Evolutionary conservation across 2,888 invertebrate species (phyloP).

Genomic region (Parnassius orleans): DNA sequence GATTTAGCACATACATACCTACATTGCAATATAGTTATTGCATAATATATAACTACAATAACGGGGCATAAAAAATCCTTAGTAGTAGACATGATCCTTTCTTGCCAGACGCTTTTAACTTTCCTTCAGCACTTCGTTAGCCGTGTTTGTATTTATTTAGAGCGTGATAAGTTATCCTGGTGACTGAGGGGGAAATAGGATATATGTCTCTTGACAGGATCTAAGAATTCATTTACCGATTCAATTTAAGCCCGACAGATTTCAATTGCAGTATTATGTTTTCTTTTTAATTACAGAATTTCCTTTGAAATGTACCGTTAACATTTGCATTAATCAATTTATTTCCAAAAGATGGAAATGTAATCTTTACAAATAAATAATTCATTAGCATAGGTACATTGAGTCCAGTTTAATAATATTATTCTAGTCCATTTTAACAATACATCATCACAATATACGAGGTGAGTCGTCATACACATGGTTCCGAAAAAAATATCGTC

Average conservation of each 20-base stretch:
- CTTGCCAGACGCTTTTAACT: conserved; percentile 67
- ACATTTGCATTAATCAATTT: not conserved
- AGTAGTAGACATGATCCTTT: conserved; percentile 6
- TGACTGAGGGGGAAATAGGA: conserved; percentile 65
- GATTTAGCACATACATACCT: too few species aligned
- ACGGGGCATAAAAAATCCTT: not conserved
- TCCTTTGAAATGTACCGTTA: not conserved
- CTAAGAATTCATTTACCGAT: conserved; percentile 6
- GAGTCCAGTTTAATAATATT: too few species aligned
- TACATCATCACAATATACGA: too few species aligned
- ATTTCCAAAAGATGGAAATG: not conserved
- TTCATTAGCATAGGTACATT: too few species aligned
- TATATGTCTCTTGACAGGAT: conserved; percentile 44
- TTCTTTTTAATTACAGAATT: not conserved
- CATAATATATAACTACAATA: not conserved
- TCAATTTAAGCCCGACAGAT: conserved; percentile 1
- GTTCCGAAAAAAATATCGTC: too few species aligned
- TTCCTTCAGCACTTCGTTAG: conserved; percentile 77
- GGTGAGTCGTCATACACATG: too few species aligned
- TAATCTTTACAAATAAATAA: too few species aligned
- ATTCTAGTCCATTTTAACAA: too few species aligned
- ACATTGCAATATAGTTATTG: too few species aligned
- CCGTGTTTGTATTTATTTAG: conserved; percentile 73
- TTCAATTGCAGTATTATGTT: not conserved
- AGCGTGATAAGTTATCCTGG: conserved; percentile 69